Evolutionary conservation across 2,113 vertebrate genomes (phyloP).

Genomic region (Neogale vison): DNA sequence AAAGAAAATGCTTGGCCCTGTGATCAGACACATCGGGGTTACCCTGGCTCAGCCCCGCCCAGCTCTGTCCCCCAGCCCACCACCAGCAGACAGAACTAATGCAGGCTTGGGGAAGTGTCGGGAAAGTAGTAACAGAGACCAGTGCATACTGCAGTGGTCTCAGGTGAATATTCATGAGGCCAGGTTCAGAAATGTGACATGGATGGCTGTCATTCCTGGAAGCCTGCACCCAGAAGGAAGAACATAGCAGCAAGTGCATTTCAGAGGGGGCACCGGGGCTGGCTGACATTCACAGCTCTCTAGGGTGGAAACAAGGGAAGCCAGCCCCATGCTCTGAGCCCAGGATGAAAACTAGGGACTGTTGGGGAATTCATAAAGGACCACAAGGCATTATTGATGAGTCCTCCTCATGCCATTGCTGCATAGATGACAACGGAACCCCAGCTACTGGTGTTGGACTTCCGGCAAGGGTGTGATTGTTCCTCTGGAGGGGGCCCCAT

Average conservation of each 20-base stretch:
- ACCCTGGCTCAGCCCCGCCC: background rate
- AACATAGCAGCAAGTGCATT: background rate
- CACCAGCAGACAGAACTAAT: background rate
- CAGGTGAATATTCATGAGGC: background rate
- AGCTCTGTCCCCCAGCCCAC: background rate
- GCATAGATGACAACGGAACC: background rate
- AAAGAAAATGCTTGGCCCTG: too few species aligned
- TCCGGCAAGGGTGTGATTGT: rapidly evolving
- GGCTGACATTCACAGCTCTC: background rate
- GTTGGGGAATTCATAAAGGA: background rate
- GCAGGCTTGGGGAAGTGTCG: background rate
- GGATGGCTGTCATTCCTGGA: background rate
- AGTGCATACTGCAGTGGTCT: too few species aligned
- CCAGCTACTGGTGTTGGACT: background rate
- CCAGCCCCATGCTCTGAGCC: background rate
- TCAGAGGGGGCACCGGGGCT: background rate
- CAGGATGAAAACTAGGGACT: background rate
- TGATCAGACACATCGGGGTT: background rate
- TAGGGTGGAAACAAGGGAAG: background rate
- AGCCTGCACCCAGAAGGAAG: background rate
- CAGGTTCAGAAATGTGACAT: background rate
- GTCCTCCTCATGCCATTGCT: background rate
- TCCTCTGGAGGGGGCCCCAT: background rate
- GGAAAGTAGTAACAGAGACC: background rate
- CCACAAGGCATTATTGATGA: background rate